These are phyloP conservation scores for Tetraodon nigroviridis DNA, from an alignment of 2,113 vertebrate species.

Conservation along the genomic window DNA sequence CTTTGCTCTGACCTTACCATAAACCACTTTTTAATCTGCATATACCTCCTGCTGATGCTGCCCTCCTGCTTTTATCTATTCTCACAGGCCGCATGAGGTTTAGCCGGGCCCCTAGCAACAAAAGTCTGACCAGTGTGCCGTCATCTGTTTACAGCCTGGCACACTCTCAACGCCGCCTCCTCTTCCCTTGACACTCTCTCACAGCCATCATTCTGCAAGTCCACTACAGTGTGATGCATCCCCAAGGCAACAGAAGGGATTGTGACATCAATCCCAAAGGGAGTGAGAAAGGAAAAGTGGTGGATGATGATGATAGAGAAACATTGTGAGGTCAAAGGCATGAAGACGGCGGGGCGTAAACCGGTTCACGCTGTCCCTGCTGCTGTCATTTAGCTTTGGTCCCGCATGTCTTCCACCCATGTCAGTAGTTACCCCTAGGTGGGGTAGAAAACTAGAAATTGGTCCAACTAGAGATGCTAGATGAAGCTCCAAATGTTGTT, in stretches of 20 bases:
- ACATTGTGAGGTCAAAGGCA: conserved; percentile 1
- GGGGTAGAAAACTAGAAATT: too few relatives aligned
- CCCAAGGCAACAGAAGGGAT: conserved; percentile 26
- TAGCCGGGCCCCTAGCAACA: conserved; percentile 24
- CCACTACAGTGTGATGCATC: conserved; percentile 26
- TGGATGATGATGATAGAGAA: neutral
- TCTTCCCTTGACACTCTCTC: conserved; percentile 14
- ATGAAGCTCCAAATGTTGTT: too few relatives aligned
- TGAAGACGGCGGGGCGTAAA: too few relatives aligned
- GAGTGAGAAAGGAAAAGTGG: conserved; percentile 1
- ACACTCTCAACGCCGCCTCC: conserved; percentile 8
- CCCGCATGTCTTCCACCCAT: too few relatives aligned
- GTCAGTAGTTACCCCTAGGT: too few relatives aligned
- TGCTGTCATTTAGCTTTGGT: too few relatives aligned
- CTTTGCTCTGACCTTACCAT: conserved; percentile 21
- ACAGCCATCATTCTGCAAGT: conserved; percentile 13
- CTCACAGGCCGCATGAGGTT: conserved; percentile 36
- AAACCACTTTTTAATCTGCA: conserved; percentile 5
- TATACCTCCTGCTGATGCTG: neutral
- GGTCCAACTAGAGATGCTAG: too few relatives aligned
- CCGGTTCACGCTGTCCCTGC: too few relatives aligned
- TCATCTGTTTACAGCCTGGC: conserved; percentile 21
- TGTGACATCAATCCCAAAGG: conserved; percentile 3
- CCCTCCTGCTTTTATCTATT: conserved; percentile 5
- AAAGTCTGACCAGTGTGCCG: conserved; percentile 1